A percentile compares a stretch with the other conserved stretches of the same genome.
Evolutionary conservation across 2,113 vertebrate species (phyloP).

Genomic region (Pogonocichla stellata): DNA sequence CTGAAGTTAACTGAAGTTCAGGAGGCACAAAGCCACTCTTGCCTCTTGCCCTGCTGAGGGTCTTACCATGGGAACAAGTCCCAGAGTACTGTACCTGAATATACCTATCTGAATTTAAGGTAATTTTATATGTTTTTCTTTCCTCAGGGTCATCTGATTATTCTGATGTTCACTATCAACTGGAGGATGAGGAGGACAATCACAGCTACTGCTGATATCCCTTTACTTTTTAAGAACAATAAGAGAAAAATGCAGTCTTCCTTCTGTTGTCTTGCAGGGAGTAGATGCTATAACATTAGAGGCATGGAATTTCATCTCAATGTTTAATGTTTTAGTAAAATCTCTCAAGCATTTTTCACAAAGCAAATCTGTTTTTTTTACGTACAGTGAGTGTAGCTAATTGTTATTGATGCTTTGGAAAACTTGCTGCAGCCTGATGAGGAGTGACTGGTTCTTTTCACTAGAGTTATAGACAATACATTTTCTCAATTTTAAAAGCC

Average conservation of each 20-base stretch:
- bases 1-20: background rate
- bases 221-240: background rate
- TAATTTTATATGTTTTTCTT: background rate
- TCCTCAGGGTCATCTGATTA: slow-evolving; percentile 62
- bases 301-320: background rate
- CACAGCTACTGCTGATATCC: background rate
- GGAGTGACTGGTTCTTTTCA: background rate
- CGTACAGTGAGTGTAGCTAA: background rate
- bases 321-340: slow-evolving; percentile 1
- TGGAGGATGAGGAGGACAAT: slow-evolving; percentile 6
- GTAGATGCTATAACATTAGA: background rate
- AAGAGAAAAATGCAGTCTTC: background rate
- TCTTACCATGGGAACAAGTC: background rate
- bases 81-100: background rate
- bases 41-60: background rate
- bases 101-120: background rate
- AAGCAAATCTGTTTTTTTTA: background rate
- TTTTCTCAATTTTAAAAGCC: background rate
- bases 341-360: background rate
- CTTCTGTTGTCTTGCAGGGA: background rate
- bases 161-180: slow-evolving; percentile 59
- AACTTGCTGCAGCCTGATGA: background rate
- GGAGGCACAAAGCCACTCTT: background rate
- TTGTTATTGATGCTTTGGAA: background rate
- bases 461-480: background rate